Conservation (phyloP, 2,888 invertebrate genomes). For the Lithophane socia region DNA sequence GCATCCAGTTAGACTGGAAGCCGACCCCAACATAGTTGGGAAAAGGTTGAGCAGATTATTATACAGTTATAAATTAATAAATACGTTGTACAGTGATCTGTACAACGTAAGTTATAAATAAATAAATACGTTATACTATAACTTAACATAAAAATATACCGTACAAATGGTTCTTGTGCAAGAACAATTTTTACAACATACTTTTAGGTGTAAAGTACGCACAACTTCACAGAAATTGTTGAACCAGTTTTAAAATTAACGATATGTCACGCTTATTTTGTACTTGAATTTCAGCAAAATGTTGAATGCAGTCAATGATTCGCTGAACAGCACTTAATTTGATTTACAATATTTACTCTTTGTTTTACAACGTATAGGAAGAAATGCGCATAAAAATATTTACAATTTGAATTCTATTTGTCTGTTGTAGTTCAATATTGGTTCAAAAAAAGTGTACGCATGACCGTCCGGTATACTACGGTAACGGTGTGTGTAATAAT, state of each 20-base stretch:
- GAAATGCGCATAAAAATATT: not conserved
- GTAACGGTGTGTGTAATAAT: constrained; percentile 16
- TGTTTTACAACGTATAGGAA: not conserved
- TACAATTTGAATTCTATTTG: not conserved
- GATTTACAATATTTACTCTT: not conserved
- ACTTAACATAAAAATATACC: not conserved
- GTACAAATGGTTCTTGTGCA: not conserved
- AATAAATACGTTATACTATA: not conserved
- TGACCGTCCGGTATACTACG: not conserved
- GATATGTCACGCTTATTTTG: not conserved
- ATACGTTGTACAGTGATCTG: not conserved
- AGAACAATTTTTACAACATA: not conserved
- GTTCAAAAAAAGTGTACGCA: not conserved
- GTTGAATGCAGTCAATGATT: not conserved
- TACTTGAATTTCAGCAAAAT: not conserved
- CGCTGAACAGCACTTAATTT: not conserved
- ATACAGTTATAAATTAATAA: not conserved
- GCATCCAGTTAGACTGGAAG: not conserved
- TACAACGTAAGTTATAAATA: not conserved
- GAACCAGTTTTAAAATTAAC: not conserved
- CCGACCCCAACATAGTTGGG: not conserved
- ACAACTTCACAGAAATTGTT: not conserved
- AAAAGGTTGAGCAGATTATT: not conserved
- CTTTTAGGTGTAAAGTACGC: not conserved
- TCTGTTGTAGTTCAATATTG: not conserved